Conservation (phyloP, 64 coral and sea anemone species). For the Porites australiensis region DNA sequence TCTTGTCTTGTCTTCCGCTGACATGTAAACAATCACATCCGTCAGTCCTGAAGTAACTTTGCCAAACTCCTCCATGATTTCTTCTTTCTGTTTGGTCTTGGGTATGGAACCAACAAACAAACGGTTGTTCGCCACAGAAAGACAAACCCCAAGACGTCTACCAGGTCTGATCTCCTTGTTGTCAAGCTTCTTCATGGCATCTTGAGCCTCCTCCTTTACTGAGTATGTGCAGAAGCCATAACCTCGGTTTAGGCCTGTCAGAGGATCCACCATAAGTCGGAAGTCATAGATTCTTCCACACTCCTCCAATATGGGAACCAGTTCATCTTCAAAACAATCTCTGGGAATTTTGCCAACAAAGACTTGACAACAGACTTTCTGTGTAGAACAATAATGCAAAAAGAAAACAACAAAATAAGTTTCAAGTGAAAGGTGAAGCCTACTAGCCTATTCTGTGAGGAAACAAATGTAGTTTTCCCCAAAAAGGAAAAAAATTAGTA, state of each 20-base stretch:
- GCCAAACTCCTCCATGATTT: constrained; percentile 96
- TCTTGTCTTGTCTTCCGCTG: constrained; percentile 85
- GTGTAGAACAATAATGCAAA: neutral
- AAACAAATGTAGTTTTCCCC: too few relatives aligned
- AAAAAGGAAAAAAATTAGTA: too few relatives aligned
- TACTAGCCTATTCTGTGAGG: neutral
- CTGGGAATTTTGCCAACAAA: constrained; percentile 98
- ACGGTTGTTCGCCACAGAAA: constrained; percentile 94
- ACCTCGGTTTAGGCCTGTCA: constrained; percentile 90
- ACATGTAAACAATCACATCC: constrained; percentile 98
- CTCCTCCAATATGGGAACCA: constrained; percentile 92
- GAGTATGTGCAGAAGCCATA: constrained; percentile 95
- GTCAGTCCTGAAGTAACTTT: constrained; percentile 78
- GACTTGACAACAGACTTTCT: constrained; percentile 98
- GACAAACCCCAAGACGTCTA: constrained; percentile 94
- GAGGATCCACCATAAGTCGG: constrained; percentile 89
- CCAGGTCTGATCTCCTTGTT: constrained; percentile 92
- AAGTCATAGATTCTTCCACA: constrained; percentile 94
- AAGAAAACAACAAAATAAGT: neutral
- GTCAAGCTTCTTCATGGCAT: constrained; percentile 90
- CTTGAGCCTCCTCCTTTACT: constrained; percentile 76
- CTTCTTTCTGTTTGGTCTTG: constrained; percentile 91
- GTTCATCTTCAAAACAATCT: constrained; percentile 98
- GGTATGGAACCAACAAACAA: constrained; percentile 99
- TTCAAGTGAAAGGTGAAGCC: neutral